These are phyloP conservation scores for Penaeus japonicus DNA, from an alignment of 1,140 invertebrate species.

Conservation along the genomic window DNA sequence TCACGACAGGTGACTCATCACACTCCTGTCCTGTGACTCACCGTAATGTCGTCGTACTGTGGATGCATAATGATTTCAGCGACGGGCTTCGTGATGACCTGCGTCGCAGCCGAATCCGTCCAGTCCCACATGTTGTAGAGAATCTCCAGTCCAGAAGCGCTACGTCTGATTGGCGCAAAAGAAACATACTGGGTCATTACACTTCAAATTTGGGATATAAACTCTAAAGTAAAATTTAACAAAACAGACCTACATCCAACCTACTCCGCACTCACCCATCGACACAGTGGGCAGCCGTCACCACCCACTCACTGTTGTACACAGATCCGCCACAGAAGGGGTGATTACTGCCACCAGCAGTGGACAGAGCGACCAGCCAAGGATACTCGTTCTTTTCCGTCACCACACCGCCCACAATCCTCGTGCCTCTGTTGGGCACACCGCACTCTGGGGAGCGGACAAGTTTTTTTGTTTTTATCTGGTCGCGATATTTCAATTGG, in stretches of 20 bases:
- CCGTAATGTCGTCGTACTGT: too few relatives aligned
- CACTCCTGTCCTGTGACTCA: too few relatives aligned
- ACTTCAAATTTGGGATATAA: not conserved
- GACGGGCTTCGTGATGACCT: too few relatives aligned
- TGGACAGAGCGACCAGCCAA: slow-evolving; percentile 82
- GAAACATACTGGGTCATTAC: not conserved
- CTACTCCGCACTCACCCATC: slow-evolving; percentile 72
- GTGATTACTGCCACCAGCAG: slow-evolving; percentile 73
- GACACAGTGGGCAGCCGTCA: slow-evolving; percentile 79
- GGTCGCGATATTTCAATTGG: too few relatives aligned
- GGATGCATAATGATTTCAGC: too few relatives aligned
- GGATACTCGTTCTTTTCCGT: slow-evolving; percentile 69
- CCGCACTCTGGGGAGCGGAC: not conserved
- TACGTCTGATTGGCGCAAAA: not conserved
- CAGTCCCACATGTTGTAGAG: too few relatives aligned
- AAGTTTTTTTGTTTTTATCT: too few relatives aligned
- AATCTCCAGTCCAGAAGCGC: too few relatives aligned
- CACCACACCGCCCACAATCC: slow-evolving; percentile 8
- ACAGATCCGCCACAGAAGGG: slow-evolving; percentile 81
- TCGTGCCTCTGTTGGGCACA: not conserved
- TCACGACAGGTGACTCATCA: too few relatives aligned
- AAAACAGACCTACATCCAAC: not conserved
- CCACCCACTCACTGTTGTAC: slow-evolving; percentile 75
- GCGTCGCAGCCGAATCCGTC: too few relatives aligned
- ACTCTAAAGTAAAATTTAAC: not conserved